These are phyloP conservation scores for Corythoichthys haematopterus DNA, from an alignment of 2,113 vertebrate species.

Conservation along the genomic window DNA sequence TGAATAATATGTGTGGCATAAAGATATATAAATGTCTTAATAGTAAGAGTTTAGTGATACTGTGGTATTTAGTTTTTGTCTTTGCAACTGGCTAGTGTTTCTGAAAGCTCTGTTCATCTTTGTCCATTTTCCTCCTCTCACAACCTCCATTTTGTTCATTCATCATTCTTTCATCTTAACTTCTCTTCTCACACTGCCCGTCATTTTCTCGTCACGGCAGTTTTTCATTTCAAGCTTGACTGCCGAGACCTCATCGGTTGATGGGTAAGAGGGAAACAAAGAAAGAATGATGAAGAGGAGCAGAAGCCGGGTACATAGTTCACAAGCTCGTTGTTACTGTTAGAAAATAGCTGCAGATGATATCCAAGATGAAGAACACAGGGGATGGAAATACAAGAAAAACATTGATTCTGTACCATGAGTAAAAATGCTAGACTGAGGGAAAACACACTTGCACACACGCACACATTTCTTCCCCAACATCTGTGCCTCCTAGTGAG, in stretches of 20 bases:
- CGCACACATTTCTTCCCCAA: conserved; percentile 11
- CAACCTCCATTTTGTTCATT: conserved; percentile 20
- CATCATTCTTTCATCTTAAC: conserved; percentile 15
- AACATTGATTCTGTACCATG: background rate
- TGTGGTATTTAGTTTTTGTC: background rate
- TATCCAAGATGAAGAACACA: conserved; percentile 1
- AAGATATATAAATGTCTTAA: conserved; percentile 1
- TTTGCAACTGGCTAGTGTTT: background rate
- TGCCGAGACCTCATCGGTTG: conserved; percentile 40
- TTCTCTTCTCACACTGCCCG: conserved; percentile 10
- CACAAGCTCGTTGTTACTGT: background rate
- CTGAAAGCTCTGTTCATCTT: conserved; percentile 23
- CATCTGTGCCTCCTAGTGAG: conserved; percentile 39
- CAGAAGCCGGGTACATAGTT: background rate
- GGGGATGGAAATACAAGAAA: conserved; percentile 2
- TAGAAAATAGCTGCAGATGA: conserved; percentile 10
- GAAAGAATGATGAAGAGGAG: conserved; percentile 14
- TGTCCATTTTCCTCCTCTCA: conserved; percentile 20
- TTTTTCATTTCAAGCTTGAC: conserved; percentile 65
- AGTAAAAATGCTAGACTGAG: background rate
- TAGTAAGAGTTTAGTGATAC: background rate
- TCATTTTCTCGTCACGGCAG: conserved; percentile 34
- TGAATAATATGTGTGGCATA: background rate
- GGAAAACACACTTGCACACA: conserved; percentile 9
- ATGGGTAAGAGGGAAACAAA: conserved; percentile 33